Percentiles rank a stretch among this genome's conserved stretches.
Evolutionary conservation across 1,140 invertebrate species (phyloP).

Genomic region (Eciton burchellii): DNA sequence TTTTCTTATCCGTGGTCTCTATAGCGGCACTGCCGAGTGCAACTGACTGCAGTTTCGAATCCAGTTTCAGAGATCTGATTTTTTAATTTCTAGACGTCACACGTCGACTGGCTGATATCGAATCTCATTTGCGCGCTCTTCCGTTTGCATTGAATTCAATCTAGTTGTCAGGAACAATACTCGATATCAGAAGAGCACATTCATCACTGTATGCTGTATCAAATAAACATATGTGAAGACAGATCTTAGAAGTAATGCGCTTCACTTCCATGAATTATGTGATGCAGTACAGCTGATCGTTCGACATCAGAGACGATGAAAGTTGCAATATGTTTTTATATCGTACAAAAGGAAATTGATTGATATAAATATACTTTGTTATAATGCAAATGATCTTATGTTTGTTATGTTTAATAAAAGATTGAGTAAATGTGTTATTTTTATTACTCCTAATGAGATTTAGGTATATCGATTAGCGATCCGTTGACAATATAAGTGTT

Average conservation of each 20-base stretch:
- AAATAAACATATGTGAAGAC: constrained; percentile 20
- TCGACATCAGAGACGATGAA: background rate
- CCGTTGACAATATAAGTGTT: no score
- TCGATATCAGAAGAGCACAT: background rate
- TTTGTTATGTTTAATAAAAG: no score
- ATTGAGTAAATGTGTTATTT: no score
- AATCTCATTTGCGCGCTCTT: background rate
- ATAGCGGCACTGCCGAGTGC: background rate
- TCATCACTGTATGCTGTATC: background rate
- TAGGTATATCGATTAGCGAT: no score
- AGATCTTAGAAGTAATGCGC: background rate
- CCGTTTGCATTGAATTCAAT: background rate
- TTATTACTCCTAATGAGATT: no score
- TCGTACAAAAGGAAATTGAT: no score
- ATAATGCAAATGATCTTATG: no score
- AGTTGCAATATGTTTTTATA: no score
- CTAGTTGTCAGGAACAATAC: background rate
- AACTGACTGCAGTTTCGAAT: background rate
- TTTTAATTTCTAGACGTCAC: background rate
- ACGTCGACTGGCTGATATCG: background rate
- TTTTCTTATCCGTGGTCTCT: background rate
- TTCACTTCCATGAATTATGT: background rate
- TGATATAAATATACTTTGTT: background rate
- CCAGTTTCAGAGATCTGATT: background rate
- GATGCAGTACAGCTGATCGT: background rate